Conservation (phyloP, 2,113 vertebrate species). For the Paedocypris sp. region DNA sequence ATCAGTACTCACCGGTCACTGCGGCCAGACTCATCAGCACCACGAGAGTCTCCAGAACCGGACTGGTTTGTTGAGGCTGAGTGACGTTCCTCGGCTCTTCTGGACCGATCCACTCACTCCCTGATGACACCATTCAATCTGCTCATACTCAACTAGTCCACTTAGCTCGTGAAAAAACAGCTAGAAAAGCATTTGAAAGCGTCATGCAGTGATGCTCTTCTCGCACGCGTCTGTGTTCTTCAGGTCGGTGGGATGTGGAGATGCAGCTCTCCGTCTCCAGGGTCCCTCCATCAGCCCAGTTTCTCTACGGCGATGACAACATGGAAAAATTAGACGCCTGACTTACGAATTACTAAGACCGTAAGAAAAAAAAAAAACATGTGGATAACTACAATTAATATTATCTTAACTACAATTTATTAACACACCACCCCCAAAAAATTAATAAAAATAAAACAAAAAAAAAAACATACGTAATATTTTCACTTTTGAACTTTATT, state of each 20-base stretch:
- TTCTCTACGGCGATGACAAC: conserved; percentile 19
- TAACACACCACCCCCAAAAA: too few species aligned
- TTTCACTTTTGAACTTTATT: too few species aligned
- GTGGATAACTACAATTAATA: too few species aligned
- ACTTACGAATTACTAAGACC: background rate
- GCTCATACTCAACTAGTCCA: background rate
- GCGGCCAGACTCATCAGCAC: conserved; percentile 63
- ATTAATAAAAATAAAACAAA: too few species aligned
- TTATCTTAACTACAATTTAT: too few species aligned
- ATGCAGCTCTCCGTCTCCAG: background rate
- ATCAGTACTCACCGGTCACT: conserved; percentile 49
- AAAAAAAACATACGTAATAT: too few species aligned
- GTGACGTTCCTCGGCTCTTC: conserved; percentile 33
- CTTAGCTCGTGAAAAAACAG: background rate
- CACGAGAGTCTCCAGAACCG: conserved; percentile 56
- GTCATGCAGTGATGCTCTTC: too few species aligned
- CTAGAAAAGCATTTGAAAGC: background rate
- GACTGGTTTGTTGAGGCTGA: conserved; percentile 24
- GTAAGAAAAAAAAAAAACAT: background rate
- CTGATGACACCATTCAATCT: conserved; percentile 23
- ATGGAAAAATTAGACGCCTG: conserved; percentile 28
- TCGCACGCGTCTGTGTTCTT: background rate
- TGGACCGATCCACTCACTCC: conserved; percentile 16
- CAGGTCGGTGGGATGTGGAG: background rate
- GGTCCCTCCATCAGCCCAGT: background rate